Conservation (phyloP, 2,113 vertebrate species). For the Arothron firmamentum region DNA sequence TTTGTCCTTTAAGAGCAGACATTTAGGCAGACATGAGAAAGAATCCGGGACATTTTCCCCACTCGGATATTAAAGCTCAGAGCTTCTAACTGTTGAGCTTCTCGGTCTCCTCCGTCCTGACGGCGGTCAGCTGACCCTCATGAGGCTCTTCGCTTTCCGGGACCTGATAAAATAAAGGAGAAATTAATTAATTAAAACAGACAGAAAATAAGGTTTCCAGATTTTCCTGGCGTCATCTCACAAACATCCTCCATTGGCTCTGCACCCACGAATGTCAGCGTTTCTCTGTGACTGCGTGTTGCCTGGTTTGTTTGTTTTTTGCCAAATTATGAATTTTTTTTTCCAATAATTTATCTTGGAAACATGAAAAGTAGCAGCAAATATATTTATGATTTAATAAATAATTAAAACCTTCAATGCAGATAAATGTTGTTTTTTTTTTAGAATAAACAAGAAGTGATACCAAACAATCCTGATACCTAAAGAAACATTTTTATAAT, state of each 20-base stretch:
- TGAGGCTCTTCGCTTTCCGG: constrained; percentile 62
- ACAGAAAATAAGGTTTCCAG: constrained; percentile 1
- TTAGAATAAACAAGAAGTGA: no score
- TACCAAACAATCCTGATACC: no score
- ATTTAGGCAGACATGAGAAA: neutral
- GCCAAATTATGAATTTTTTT: neutral
- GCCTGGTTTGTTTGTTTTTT: neutral
- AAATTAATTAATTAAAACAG: neutral
- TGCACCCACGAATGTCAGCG: neutral
- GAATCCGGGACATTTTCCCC: neutral
- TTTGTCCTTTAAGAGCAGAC: neutral
- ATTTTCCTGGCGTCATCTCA: neutral
- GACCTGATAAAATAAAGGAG: constrained; percentile 50
- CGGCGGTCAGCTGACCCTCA: constrained; percentile 44
- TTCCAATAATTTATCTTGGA: no score
- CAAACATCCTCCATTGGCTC: neutral
- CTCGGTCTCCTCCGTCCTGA: constrained; percentile 56
- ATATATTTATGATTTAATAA: no score
- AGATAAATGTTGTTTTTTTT: no score
- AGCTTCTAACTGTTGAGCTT: constrained; percentile 62
- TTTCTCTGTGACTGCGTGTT: neutral
- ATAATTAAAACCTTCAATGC: no score
- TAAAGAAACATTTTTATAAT: no score
- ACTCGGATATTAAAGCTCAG: constrained; percentile 12
- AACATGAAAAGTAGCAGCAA: no score